Conservation (phyloP, 2,797 vertebrate species). For the Gymnocypris eckloni region DNA sequence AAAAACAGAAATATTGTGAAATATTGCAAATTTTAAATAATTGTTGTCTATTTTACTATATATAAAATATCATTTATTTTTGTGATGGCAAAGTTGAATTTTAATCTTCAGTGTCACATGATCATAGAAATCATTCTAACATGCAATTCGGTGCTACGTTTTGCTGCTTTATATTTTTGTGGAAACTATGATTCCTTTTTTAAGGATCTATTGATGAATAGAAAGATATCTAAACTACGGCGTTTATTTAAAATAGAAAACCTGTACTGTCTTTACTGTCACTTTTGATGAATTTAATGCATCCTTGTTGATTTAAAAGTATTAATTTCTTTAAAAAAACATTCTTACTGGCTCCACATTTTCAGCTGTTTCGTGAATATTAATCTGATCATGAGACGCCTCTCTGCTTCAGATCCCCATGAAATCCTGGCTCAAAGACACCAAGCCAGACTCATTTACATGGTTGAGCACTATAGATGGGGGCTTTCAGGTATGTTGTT, state of each 20-base stretch:
- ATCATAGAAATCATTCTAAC: not conserved
- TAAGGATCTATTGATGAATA: not conserved
- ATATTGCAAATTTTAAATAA: not conserved
- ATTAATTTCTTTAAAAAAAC: not conserved
- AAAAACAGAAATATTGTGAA: not conserved
- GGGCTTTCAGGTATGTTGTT: conserved; percentile 74
- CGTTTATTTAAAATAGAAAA: not conserved
- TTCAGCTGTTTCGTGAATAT: not conserved
- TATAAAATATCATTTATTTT: not conserved
- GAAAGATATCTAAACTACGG: not conserved
- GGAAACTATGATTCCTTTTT: not conserved
- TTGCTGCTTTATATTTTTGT: not conserved
- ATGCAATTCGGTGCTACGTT: not conserved
- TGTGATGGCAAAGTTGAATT: not conserved
- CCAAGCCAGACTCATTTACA: conserved; percentile 72
- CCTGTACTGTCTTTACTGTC: not conserved
- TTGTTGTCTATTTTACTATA: not conserved
- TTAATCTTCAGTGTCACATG: not conserved
- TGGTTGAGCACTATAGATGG: conserved; percentile 80
- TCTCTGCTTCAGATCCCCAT: conserved; percentile 74
- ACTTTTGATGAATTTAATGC: not conserved
- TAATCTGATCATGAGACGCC: not conserved
- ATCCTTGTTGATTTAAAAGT: not conserved
- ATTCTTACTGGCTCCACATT: not conserved
- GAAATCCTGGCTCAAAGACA: conserved; percentile 81